phyloP scores from a whole-genome alignment of 2,797 vertebrate genomes.

The Sebastes minor region DNA sequence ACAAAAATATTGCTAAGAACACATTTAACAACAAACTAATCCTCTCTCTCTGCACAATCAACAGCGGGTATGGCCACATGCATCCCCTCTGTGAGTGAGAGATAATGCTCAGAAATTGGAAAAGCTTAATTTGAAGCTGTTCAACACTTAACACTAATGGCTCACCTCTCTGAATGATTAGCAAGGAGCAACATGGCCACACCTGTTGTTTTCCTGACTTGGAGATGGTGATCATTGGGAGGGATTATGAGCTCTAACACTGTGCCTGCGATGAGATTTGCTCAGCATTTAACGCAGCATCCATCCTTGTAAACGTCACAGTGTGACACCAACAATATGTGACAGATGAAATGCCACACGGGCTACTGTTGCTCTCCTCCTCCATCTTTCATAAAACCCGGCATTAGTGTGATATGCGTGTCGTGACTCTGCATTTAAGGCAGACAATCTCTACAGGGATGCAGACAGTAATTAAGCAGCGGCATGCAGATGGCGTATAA shows the following conservation, averaged over 20 bases:
- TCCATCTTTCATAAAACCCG: conserved; percentile 48
- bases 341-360: conserved; percentile 47
- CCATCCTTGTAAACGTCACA: conserved; percentile 32
- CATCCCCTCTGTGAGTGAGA: background rate
- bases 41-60: background rate
- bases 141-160: background rate
- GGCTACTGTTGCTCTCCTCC: conserved; percentile 29
- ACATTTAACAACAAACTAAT: background rate
- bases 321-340: conserved; percentile 39
- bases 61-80: background rate
- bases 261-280: conserved; percentile 20
- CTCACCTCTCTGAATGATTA: background rate
- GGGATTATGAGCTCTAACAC: conserved; percentile 14
- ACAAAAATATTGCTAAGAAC: background rate
- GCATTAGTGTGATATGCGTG: conserved; percentile 45
- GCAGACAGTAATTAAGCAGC: conserved; percentile 66
- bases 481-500: conserved; percentile 63
- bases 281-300: conserved; percentile 35
- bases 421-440: conserved; percentile 49
- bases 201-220: conserved; percentile 32
- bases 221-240: conserved; percentile 19
- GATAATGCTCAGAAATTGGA: conserved; percentile 4
- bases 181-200: conserved; percentile 9
- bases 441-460: conserved; percentile 58
- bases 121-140: background rate